Percentiles rank a stretch among this genome's conserved stretches.
Conservation (phyloP, 2,888 invertebrate genomes). For the Orthonychiurus folsomi region DNA sequence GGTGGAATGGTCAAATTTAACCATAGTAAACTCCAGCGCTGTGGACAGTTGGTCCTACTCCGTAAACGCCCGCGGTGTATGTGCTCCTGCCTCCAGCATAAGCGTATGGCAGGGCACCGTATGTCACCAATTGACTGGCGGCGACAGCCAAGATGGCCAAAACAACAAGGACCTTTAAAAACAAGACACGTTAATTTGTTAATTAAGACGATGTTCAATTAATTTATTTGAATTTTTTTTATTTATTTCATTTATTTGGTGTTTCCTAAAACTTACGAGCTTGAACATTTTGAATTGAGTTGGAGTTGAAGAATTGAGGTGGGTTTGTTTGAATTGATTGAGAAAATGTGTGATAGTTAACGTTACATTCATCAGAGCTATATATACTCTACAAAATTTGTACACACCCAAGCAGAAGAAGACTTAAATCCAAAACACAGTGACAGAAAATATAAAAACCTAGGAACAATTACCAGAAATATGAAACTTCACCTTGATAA, state of each 20-base stretch:
- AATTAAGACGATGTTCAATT: too few species aligned
- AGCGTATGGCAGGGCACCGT: neutral
- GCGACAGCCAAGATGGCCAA: constrained; percentile 6
- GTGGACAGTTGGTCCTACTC: constrained; percentile 4
- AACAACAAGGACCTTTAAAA: constrained; percentile 4
- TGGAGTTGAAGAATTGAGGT: neutral
- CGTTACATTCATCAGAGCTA: neutral
- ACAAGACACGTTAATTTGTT: neutral
- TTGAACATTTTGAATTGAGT: constrained; percentile 1
- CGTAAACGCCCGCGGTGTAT: neutral
- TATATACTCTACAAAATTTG: neutral
- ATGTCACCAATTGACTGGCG: neutral
- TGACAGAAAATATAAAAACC: neutral
- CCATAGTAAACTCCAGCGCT: constrained; percentile 2
- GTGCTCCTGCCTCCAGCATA: neutral
- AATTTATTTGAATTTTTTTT: neutral
- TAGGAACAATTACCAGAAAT: neutral
- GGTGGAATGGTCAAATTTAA: too few species aligned
- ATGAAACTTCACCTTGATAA: constrained; percentile 1
- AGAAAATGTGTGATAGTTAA: neutral
- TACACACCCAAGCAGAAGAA: neutral
- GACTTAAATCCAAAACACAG: neutral
- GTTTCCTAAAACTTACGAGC: constrained; percentile 10
- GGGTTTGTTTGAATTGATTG: neutral
- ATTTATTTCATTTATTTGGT: neutral